Evolutionary conservation across 2,888 invertebrate genomes (phyloP).

Genomic region (Diadegma fenestrale): DNA sequence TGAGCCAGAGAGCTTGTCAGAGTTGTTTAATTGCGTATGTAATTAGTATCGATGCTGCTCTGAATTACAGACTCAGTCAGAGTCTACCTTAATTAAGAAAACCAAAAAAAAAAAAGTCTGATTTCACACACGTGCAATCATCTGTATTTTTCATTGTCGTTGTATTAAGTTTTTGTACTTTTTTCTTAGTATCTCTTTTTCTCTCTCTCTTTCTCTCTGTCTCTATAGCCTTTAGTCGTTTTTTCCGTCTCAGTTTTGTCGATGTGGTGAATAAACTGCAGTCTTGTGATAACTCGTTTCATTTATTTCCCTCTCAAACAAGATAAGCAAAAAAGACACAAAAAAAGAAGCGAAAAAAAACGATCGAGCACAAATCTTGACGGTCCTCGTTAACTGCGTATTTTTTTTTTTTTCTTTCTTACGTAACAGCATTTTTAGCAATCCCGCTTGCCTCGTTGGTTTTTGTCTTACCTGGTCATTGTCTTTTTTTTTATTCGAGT

Average conservation of each 20-base stretch:
- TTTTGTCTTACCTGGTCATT: constrained; percentile 60
- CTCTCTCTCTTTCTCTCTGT: constrained; percentile 45
- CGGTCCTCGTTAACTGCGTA: constrained; percentile 59
- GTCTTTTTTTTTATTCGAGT: constrained; percentile 47
- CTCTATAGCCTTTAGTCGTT: constrained; percentile 62
- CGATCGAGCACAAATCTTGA: constrained; percentile 23
- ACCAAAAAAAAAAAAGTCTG: neutral
- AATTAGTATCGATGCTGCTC: constrained; percentile 42
- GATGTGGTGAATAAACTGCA: constrained; percentile 84
- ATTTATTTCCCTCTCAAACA: constrained; percentile 83
- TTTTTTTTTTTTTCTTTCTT: constrained; percentile 32
- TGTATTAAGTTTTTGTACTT: constrained; percentile 70
- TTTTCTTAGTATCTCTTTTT: constrained; percentile 48
- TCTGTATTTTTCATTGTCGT: constrained; percentile 61
- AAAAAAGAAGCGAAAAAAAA: constrained; percentile 54
- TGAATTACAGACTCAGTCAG: constrained; percentile 31
- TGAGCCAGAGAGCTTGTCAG: constrained; percentile 62
- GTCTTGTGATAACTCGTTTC: constrained; percentile 84
- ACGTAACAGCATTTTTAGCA: constrained; percentile 61
- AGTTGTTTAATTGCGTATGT: constrained; percentile 51
- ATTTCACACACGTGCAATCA: constrained; percentile 29
- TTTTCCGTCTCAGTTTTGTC: constrained; percentile 81
- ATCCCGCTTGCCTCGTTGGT: constrained; percentile 64
- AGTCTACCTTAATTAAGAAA: constrained; percentile 27
- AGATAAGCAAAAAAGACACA: constrained; percentile 45